Percentiles rank a stretch among this genome's conserved stretches.
Conservation (phyloP, 2,888 invertebrate species). For the Aphelenchoides bicaudatus region DNA sequence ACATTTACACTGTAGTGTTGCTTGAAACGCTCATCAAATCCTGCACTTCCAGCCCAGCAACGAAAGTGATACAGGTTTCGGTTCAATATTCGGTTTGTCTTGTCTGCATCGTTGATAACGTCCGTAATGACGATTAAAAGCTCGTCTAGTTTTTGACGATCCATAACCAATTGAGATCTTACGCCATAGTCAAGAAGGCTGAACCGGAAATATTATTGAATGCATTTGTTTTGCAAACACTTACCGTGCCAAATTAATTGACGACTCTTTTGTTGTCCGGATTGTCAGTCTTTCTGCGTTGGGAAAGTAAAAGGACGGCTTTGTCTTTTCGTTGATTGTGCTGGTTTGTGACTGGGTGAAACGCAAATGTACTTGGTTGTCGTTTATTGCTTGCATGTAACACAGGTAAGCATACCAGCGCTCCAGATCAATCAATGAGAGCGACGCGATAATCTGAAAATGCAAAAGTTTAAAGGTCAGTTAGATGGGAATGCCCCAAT, state of each 20-base stretch:
- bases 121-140: conserved; percentile 45
- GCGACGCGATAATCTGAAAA: conserved; percentile 51
- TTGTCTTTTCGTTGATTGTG: neutral
- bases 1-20: no score
- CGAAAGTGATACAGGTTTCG: conserved; percentile 45
- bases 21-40: conserved; percentile 59
- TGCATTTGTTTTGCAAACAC: neutral
- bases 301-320: conserved; percentile 45
- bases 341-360: conserved; percentile 17
- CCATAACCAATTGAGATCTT: conserved; percentile 45
- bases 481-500: no score
- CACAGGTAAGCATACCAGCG: conserved; percentile 59
- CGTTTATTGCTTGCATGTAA: conserved; percentile 51
- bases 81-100: conserved; percentile 17
- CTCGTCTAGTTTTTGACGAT: conserved; percentile 43
- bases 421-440: conserved; percentile 49
- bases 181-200: conserved; percentile 59
- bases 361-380: conserved; percentile 30
- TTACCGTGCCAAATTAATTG: conserved; percentile 48
- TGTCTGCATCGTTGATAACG: conserved; percentile 22
- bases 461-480: no score
- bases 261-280: conserved; percentile 46
- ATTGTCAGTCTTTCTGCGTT: conserved; percentile 42
- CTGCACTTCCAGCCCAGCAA: conserved; percentile 58
- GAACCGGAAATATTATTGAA: conserved; percentile 19